Base-by-base conservation (phyloP, 2,888 invertebrate genomes). In the Ormyrus rosae region DNA sequence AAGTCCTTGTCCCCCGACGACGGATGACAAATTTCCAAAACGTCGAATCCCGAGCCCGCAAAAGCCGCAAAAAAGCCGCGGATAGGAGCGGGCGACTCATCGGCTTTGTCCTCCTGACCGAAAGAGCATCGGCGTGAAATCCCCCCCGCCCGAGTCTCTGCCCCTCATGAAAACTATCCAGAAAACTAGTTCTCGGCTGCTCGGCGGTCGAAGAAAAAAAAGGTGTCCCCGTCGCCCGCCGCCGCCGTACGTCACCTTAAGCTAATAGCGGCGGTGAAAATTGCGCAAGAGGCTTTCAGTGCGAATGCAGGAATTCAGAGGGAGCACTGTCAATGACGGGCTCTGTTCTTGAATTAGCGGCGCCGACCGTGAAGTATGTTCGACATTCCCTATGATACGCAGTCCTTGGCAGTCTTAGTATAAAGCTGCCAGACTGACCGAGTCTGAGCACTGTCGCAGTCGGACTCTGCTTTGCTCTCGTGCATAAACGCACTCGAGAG, bases 261-360 rank as follows among this genome's bases (percentile, higher is more conserved):
- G 46, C 46, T 45, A 69, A 56, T 46, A 34, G 13, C 13, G 45
- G n/a, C 55, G 45, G n/a, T 6, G 11, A 64, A 46, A 50, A 46
- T 64, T 69, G 64, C 78, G 67, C 71, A 73, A 72, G 71, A 55
- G 63, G 19, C 19, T 19, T 75, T 72, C 64, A 19, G 5, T 68
- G 19, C 34, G 61, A 50, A 60, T 63, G 63, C 56, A 64, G 67
- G 53, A 73, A 65, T 78, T 78, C 58, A 63, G 73, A 65, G 68
- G 68, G 63, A 61, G 83, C 82, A 85, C 79, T 85, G 86, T 87
- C 86, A 85, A 87, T 87, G 86, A 86, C 86, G 80, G 51, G 9
- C 19, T 19, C 65, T 82, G 88, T 87, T 86, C 89, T 89, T 89
- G 89, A 88, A 87, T 85, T 85, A 84, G 83, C 83, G 81, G 82